A percentile compares a stretch with the other conserved stretches of the same genome.
Evolutionary conservation across 64 coral and sea anemone species (phyloP).

Genomic region (Acropora yongei): DNA sequence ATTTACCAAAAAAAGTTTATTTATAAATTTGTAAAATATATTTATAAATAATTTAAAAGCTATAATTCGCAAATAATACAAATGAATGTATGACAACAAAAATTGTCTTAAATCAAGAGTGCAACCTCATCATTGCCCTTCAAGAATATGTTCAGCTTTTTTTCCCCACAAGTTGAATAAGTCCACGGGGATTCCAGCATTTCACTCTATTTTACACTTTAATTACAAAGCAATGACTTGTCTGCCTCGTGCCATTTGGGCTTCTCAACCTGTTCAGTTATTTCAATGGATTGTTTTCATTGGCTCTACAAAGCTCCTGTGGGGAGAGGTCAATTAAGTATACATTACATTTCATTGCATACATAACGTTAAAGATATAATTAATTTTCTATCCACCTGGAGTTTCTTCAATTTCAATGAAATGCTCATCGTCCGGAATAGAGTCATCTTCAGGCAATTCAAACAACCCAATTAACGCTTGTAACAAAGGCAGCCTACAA

Average conservation of each 20-base stretch:
- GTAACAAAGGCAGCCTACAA: slow-evolving; percentile 70
- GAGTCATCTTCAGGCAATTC: slow-evolving; percentile 97
- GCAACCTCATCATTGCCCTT: not conserved
- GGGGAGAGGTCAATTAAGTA: no score
- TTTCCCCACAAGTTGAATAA: no score
- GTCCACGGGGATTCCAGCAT: no score
- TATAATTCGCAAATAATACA: not conserved
- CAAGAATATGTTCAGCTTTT: not conserved
- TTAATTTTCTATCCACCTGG: slow-evolving; percentile 61
- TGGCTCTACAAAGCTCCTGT: no score
- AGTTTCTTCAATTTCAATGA: slow-evolving; percentile 99
- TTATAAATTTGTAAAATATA: no score
- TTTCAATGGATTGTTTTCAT: no score
- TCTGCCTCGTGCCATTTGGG: no score
- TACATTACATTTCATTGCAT: no score
- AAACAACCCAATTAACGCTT: slow-evolving; percentile 89
- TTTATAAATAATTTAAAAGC: not conserved
- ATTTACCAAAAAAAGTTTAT: no score
- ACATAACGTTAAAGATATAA: not conserved
- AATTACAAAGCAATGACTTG: no score
- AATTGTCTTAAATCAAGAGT: not conserved
- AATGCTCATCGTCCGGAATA: slow-evolving; percentile 96
- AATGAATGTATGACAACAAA: not conserved
- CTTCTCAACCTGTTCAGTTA: no score
- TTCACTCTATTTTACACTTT: no score